These are phyloP conservation scores for Zoanthus gigantus DNA, from an alignment of 92 coral and sea anemone genomes.

Conservation along the genomic window DNA sequence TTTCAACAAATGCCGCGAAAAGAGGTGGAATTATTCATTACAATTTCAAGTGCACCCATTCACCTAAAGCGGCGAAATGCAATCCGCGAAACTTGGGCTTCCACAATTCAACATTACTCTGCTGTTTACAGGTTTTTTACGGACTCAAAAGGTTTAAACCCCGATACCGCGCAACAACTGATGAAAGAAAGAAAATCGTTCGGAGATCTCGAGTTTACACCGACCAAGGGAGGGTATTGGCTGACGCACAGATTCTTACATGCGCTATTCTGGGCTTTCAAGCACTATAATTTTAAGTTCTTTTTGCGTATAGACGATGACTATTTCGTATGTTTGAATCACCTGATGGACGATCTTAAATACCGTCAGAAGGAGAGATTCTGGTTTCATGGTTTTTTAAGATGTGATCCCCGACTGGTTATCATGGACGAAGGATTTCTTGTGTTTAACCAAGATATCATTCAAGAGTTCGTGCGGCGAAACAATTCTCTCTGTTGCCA, in stretches of 20 bases:
- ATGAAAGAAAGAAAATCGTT: constrained; percentile 22
- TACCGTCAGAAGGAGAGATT: constrained; percentile 56
- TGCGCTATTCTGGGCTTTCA: constrained; percentile 60
- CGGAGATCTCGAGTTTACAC: constrained; percentile 53
- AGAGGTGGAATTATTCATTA: not conserved
- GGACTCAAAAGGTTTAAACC: constrained; percentile 42
- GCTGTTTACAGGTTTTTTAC: constrained; percentile 65
- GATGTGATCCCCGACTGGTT: constrained; percentile 54
- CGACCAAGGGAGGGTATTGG: constrained; percentile 58
- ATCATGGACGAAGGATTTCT: constrained; percentile 65
- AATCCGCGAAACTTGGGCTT: constrained; percentile 8
- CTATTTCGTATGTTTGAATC: constrained; percentile 68
- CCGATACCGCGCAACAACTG: not conserved
- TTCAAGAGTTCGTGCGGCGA: constrained; percentile 29
- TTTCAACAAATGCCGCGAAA: not conserved
- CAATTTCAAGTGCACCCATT: not conserved
- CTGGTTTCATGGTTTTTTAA: constrained; percentile 63
- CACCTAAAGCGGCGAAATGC: not conserved
- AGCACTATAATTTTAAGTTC: constrained; percentile 58
- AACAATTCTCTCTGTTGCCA: too few species aligned
- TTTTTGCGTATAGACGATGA: constrained; percentile 66
- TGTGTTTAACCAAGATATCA: constrained; percentile 52
- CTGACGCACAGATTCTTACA: constrained; percentile 51
- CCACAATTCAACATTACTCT: not conserved
- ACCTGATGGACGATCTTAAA: constrained; percentile 48